Percentiles rank a stretch among this genome's conserved stretches.
These are phyloP conservation scores for Notiomystis cincta DNA, from an alignment of 2,113 vertebrate genomes.

Conservation along the genomic window DNA sequence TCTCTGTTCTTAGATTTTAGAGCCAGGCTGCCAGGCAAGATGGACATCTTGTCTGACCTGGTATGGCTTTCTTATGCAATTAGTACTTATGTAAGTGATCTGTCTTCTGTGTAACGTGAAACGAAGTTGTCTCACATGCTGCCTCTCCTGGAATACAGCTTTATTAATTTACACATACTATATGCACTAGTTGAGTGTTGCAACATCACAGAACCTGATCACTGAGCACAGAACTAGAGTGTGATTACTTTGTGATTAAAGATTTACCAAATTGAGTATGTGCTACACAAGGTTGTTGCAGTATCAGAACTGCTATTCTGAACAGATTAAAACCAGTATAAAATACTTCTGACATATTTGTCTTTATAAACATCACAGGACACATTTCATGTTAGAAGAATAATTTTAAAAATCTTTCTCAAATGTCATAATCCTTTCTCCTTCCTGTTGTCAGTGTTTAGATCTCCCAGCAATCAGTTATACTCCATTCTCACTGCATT, in stretches of 20 bases:
- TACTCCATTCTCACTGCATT: background rate
- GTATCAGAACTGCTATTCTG: background rate
- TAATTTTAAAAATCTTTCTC: background rate
- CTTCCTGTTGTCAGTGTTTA: background rate
- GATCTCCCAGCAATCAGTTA: background rate
- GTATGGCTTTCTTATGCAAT: background rate
- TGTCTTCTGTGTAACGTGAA: background rate
- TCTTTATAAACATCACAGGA: background rate
- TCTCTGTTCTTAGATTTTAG: background rate
- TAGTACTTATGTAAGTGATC: slow-evolving; percentile 37
- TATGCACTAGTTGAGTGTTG: background rate
- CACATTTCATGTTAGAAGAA: background rate
- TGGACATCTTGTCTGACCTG: background rate
- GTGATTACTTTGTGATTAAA: slow-evolving; percentile 14
- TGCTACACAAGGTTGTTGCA: background rate
- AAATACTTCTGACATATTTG: background rate
- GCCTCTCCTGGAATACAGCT: slow-evolving; percentile 11
- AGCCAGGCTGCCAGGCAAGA: background rate
- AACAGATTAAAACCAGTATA: background rate
- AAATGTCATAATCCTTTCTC: background rate
- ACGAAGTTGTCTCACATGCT: background rate
- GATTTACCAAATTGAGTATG: background rate
- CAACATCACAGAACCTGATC: slow-evolving; percentile 13
- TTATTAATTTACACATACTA: slow-evolving; percentile 24
- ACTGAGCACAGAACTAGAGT: background rate